These are phyloP conservation scores for Helogale parvula DNA, from an alignment of 2,113 vertebrate genomes.

Conservation along the genomic window DNA sequence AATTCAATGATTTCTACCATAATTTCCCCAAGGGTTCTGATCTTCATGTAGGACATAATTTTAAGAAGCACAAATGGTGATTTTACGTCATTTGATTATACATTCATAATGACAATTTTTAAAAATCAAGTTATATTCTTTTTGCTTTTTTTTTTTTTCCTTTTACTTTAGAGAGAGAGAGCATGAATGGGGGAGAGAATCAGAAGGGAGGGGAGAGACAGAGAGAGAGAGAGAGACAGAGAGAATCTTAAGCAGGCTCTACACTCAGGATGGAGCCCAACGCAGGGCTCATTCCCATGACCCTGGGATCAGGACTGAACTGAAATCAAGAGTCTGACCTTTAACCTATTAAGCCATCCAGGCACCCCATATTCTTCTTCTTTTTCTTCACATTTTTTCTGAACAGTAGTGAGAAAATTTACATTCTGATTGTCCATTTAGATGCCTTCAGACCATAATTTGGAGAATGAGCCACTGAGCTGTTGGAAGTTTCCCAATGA, in stretches of 20 bases:
- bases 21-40: background rate
- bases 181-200: no score
- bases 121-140: background rate
- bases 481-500: background rate
- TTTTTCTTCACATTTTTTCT: background rate
- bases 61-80: conserved; percentile 12
- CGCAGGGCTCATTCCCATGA: no score
- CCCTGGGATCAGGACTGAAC: no score
- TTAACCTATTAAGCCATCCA: no score
- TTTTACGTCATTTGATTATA: background rate
- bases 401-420: background rate
- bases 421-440: background rate
- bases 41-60: background rate
- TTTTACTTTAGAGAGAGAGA: no score
- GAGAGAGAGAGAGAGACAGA: no score
- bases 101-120: background rate
- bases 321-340: no score
- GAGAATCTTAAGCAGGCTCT: no score
- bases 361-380: background rate
- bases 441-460: background rate
- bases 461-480: background rate
- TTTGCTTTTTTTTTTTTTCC: background rate
- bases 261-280: no score
- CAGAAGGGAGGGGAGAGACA: no score
- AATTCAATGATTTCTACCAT: background rate